These are phyloP conservation scores for Pimephales promelas DNA, from an alignment of 2,113 vertebrate species.

Conservation along the genomic window DNA sequence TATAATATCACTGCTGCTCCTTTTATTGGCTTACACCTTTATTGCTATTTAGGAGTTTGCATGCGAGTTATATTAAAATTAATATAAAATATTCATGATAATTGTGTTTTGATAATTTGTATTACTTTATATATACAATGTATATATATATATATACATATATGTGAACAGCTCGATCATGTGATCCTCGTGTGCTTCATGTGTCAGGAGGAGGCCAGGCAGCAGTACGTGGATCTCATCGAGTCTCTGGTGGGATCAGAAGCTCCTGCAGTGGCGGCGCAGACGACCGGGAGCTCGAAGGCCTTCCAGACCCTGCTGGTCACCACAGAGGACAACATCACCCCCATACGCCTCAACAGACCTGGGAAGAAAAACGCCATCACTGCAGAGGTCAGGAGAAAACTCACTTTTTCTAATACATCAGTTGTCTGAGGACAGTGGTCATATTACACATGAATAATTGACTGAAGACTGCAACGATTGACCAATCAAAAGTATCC, in stretches of 20 bases:
- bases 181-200: background rate
- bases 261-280: slow-evolving; percentile 56
- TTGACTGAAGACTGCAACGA: background rate
- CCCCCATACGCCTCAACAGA: slow-evolving; percentile 87
- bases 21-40: background rate
- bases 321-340: slow-evolving; percentile 83
- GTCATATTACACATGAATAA: background rate
- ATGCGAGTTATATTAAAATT: background rate
- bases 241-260: slow-evolving; percentile 76
- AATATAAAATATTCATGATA: background rate
- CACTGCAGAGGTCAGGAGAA: slow-evolving; percentile 74
- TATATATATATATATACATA: too few species aligned
- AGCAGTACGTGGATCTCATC: slow-evolving; percentile 85
- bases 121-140: too few species aligned
- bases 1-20: background rate
- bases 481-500: background rate
- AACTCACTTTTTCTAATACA: background rate
- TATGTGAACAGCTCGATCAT: background rate
- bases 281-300: slow-evolving; percentile 48
- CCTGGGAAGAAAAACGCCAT: slow-evolving; percentile 91
- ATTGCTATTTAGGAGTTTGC: background rate
- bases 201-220: slow-evolving; percentile 82
- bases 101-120: too few species aligned
- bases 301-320: slow-evolving; percentile 79
- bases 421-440: background rate